Base-by-base conservation (phyloP, 2,113 vertebrate species). In the Spea multiplicata region DNA sequence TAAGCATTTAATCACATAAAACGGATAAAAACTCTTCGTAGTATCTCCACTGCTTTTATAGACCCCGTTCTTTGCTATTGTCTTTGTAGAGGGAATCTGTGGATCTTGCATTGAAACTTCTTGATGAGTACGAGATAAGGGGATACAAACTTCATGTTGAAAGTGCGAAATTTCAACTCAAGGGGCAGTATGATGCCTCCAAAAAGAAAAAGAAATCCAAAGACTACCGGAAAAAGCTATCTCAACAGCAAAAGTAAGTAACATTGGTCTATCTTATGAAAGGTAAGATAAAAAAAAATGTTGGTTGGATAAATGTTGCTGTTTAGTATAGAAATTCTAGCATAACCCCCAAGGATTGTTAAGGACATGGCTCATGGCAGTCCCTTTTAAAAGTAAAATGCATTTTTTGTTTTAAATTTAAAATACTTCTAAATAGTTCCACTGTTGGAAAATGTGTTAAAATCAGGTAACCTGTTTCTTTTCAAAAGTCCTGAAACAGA, bases 191-290 rank as follows among this genome's bases (percentile, higher is more conserved):
- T 10, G 97, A 98, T 47, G 94, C 96, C 85, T 96, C 90, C 86
- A 99, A 95, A 84, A 98, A 98, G 89, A 98, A 91, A 86, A 99
- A 98, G 88, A 97, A 97, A 83, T 95, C 70, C 87, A 98, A 96
- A 90, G 97, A 99, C 73, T 96, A 98, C 82, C 95, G 86, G 88
- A 99, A 99, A 90, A 97, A 90, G 79, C 45, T 98, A 57, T 94
- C 95, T 75, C 87, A 90, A 83, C 97, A 98, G 81, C 95, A 99
- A 84, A 99, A 96, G 97, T 98, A 90, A 62, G 89, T 84, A 76
- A 72, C 73, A 65, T 45, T 30, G 30, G 30, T 30, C 30, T 30
- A 30, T 30, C 30, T 30, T 30, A 30, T 30, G 30, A 30, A 30
- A 30, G 30, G 30, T 30, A 30, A 30, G 30, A 30, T 30, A 30